phyloP scores from a whole-genome alignment of 2,113 vertebrate species.

The Poicephalus meyeri region DNA sequence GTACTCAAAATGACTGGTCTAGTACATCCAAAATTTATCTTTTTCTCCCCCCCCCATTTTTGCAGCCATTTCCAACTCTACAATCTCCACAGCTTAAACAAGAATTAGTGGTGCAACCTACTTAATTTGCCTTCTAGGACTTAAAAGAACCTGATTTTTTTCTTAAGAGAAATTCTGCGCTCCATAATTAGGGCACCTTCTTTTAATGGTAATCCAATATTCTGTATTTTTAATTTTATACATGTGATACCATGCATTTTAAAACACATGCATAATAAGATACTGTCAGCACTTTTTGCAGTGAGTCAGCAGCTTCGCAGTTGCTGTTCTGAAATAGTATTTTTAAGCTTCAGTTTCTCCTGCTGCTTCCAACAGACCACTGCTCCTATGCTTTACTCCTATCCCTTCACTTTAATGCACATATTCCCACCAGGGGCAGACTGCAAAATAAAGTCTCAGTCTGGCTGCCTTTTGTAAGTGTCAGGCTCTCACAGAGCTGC shows the following conservation, averaged over 20 bases:
- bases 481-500: neutral
- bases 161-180: neutral
- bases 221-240: neutral
- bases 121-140: neutral
- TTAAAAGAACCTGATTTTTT: neutral
- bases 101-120: neutral
- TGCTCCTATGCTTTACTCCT: neutral
- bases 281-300: slow-evolving; percentile 1
- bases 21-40: neutral
- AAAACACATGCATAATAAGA: neutral
- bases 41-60: neutral
- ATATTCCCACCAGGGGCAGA: neutral
- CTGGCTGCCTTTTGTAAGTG: neutral
- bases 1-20: neutral
- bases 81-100: neutral
- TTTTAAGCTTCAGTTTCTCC: slow-evolving; percentile 21
- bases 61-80: neutral
- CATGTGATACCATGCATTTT: neutral
- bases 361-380: slow-evolving; percentile 4
- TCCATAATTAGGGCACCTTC: accelerated
- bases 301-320: neutral
- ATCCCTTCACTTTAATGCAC: neutral
- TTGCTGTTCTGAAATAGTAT: neutral
- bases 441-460: neutral
- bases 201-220: neutral